A percentile compares a stretch with the other conserved stretches of the same genome.
Evolutionary conservation across 2,888 invertebrate species (phyloP).

Genomic region (Drosophila subsilvestris): DNA sequence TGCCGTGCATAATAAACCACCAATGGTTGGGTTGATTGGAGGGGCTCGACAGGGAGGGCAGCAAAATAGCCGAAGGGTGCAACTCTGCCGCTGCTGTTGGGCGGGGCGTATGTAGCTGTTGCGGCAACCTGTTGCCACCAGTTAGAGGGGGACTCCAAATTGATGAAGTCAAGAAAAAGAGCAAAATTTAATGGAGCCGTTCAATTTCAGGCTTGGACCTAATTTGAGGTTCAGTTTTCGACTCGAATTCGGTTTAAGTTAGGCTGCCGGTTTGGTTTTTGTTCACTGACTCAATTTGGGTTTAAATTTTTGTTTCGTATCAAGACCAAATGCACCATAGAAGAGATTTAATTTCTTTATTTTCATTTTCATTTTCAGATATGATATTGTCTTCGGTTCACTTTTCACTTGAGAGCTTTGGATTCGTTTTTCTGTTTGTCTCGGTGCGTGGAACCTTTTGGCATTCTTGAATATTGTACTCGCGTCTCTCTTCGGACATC

Average conservation of each 20-base stretch:
- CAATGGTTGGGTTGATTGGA: slow-evolving; percentile 4
- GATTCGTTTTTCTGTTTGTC: not conserved
- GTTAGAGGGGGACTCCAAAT: slow-evolving; percentile 39
- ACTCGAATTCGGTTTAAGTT: not conserved
- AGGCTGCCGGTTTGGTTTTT: not conserved
- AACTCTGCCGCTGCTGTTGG: slow-evolving; percentile 9
- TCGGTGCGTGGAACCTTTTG: slow-evolving; percentile 20
- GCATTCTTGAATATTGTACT: not conserved
- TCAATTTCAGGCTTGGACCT: slow-evolving; percentile 49
- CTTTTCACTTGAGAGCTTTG: not conserved
- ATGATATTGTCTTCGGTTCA: too few species aligned
- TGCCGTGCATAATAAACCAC: slow-evolving; percentile 33
- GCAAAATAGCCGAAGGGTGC: not conserved
- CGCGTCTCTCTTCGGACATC: too few species aligned
- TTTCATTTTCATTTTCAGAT: not conserved
- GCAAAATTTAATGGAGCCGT: slow-evolving; percentile 75
- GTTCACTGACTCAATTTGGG: not conserved
- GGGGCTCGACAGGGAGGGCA: slow-evolving; percentile 6
- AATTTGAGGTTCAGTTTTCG: slow-evolving; percentile 11
- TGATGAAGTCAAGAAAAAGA: slow-evolving; percentile 52
- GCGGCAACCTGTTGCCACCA: slow-evolving; percentile 63
- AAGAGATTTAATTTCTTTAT: too few species aligned
- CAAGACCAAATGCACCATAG: not conserved
- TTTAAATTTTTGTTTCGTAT: slow-evolving; percentile 15
- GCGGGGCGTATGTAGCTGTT: slow-evolving; percentile 40